Base-by-base conservation (phyloP, 2,888 invertebrate genomes). In the Orthosia incerta region DNA sequence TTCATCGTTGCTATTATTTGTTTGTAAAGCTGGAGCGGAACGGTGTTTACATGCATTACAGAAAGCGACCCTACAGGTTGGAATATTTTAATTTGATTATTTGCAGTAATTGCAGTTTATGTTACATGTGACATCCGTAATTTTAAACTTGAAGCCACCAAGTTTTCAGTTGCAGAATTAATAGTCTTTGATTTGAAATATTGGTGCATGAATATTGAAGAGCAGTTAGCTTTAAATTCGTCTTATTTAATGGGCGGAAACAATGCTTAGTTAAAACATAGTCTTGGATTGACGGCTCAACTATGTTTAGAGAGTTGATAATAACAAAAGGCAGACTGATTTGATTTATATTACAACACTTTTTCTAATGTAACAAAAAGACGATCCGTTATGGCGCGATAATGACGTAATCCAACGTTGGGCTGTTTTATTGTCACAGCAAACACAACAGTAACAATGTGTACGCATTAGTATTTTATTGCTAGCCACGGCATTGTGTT, bases 31-130 rank as follows among this genome's bases (percentile, higher is more conserved):
- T 96, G 96, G 96, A 96, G 95, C 95, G 94, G 85, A 93, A 95
- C 92, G 93, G 93, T 91, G 91, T 93, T 92, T 93, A 95, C 94
- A 96, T 96, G 96, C 95, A 96, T 96, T 96, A 96, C 95, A 95
- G 96, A 93, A 96, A 95, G 93, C 95, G 95, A 86, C 95, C 96
- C 83, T 94, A 96, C 94, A 96, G 96, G 96, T 96, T 92, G 87
- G 90, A 66, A 86, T 83, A 71, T 57, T 79, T 78, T 55, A 69
- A 74, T 70, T 64, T 60, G 20, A 76, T 71, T 70, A 56, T 39
- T 64, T 69, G 60, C 31, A 31, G 55, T 48, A 31, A 7, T 7
- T 31, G 31, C 31, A 39, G 7, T 23, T 51, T 50, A 50, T 69
- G 15, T 26, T 57, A 55, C 18, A 51, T 51, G 23, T 26, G 23